phyloP scores from a whole-genome alignment of 2,888 invertebrate species.

The Brenthis hecate region DNA sequence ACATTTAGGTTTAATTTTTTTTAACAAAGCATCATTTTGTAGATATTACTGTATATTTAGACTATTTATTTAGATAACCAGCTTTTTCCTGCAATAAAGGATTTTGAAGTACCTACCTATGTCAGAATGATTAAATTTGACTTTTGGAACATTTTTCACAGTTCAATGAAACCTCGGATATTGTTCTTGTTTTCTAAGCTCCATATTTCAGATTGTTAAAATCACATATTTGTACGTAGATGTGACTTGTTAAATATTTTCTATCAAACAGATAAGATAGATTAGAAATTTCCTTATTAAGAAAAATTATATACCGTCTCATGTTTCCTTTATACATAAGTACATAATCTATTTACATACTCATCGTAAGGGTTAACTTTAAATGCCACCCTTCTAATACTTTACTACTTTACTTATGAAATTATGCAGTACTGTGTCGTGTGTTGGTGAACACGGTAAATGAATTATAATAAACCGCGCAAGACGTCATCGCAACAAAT shows the following conservation, averaged over 20 bases:
- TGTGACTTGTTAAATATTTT: too few relatives aligned
- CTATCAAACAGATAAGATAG: not conserved
- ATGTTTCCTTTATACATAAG: not conserved
- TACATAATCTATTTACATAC: constrained; percentile 12
- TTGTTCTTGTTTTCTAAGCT: too few relatives aligned
- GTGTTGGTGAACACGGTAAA: constrained; percentile 66
- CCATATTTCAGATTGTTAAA: too few relatives aligned
- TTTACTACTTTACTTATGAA: constrained; percentile 30
- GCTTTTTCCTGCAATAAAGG: too few relatives aligned
- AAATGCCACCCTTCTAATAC: constrained; percentile 29
- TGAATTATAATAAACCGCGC: constrained; percentile 77
- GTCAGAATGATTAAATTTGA: too few relatives aligned
- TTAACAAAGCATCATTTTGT: constrained; percentile 19
- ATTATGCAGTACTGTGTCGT: constrained; percentile 40
- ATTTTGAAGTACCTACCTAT: too few relatives aligned
- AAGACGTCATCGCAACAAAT: constrained; percentile 72
- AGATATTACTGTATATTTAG: not conserved
- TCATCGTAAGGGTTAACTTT: constrained; percentile 15
- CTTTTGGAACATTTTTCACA: too few relatives aligned
- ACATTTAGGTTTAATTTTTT: constrained; percentile 29
- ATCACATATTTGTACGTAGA: too few relatives aligned
- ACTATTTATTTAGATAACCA: not conserved
- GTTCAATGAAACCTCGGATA: too few relatives aligned
- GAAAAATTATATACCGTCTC: not conserved
- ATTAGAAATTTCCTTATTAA: not conserved